Base-by-base conservation (phyloP, 2,797 vertebrate species). In the Simalia tracyae region DNA sequence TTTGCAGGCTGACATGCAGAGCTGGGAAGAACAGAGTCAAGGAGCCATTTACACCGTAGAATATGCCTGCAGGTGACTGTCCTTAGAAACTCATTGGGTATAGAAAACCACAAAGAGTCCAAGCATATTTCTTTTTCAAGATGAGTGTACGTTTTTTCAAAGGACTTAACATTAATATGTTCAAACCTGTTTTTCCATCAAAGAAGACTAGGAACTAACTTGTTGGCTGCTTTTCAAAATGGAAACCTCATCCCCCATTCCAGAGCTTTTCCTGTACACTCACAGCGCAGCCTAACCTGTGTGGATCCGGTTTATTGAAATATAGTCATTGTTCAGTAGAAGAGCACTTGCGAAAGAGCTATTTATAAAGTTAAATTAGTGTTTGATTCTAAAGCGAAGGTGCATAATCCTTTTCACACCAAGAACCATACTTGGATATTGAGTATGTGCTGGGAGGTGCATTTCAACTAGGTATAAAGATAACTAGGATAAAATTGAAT, bases 1-100 rank as follows among this genome's bases (percentile, higher is more conserved):
- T 92, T 1, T 54, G 24, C 97, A 99, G 99, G 98, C 99, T 0
- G 99, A 99, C 95, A 99, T 99, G 99, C 99, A 99, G 97, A 98
- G 98, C 92, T 99, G 98, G 99, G 99, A 99, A 94, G 99, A 99
- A 94, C 99, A 99, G 94, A 99, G 99, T 95, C 99, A 99, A 96
- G 99, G 99, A 87, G 99, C 99, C 50, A 98, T 99, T 95, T 99
- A 99, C 96, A 97, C 98, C 0, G 99, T 99, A 88, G 99, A 99
- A 91, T 99, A 99, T 0, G 99, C 99, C 84, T 99, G 98, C 98
- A 99, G 99, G 99, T 99, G 36, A 68, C 26, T 15, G 19, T 42
- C 31, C 54, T 28, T 11, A 63, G 8, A n/a, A 0, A 42, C 2
- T 17, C 15, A 10, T 3, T 28, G 50, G n/a, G 59, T 1, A 19